Percentiles rank a stretch among this genome's conserved stretches.
Evolutionary conservation across 2,888 invertebrate species (phyloP).

Genomic region (Gonocerus acuteangulatus): DNA sequence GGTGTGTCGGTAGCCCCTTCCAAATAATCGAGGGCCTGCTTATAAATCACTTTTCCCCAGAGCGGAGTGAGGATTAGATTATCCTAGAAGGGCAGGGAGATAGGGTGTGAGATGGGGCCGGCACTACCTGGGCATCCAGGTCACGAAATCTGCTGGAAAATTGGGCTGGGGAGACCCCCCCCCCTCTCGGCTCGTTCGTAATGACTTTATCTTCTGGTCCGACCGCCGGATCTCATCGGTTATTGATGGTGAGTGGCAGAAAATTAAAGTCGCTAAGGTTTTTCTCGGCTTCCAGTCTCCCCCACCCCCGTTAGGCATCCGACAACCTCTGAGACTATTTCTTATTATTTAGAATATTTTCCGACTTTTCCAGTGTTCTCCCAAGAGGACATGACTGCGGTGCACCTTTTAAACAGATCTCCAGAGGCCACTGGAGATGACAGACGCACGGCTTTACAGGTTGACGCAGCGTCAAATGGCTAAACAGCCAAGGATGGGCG

Average conservation of each 20-base stretch:
- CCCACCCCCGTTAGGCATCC: too few relatives aligned
- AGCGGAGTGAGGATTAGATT: slow-evolving; percentile 7
- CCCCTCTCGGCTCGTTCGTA: background rate
- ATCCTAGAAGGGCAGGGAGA: background rate
- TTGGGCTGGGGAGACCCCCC: background rate
- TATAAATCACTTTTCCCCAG: slow-evolving; percentile 17
- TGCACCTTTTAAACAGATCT: too few relatives aligned
- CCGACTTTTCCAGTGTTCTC: too few relatives aligned
- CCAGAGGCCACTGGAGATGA: too few relatives aligned
- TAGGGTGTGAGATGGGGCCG: background rate
- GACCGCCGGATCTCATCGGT: background rate
- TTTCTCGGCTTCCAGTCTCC: too few relatives aligned
- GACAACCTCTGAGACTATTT: too few relatives aligned
- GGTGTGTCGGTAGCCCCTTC: too few relatives aligned
- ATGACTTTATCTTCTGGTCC: slow-evolving; percentile 2
- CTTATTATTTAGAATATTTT: too few relatives aligned
- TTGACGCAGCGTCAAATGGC: too few relatives aligned
- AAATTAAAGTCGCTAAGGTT: slow-evolving; percentile 4
- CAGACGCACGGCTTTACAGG: too few relatives aligned
- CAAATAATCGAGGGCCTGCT: slow-evolving; percentile 7
- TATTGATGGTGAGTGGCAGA: slow-evolving; percentile 9
- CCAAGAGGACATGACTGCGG: too few relatives aligned
- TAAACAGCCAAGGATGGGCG: too few relatives aligned
- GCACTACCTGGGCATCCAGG: slow-evolving; percentile 14
- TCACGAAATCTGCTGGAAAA: slow-evolving; percentile 21